These are phyloP conservation scores for Mustelus asterias DNA, from an alignment of 2,113 vertebrate genomes.

Conservation along the genomic window DNA sequence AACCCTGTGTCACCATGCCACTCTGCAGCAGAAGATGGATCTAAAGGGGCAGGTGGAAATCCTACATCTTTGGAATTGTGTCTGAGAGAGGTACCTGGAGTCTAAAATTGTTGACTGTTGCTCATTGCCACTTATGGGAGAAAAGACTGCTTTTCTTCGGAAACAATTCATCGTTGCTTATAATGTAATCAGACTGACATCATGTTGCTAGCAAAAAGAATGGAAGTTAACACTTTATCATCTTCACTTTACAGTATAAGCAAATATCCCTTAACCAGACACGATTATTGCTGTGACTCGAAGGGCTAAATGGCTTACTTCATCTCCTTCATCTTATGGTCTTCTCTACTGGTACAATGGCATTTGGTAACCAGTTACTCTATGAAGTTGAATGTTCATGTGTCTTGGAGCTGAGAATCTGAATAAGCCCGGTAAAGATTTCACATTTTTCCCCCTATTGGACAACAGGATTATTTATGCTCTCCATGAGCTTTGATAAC, in stretches of 20 bases:
- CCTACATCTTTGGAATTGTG: background rate
- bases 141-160: background rate
- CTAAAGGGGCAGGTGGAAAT: background rate
- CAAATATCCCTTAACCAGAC: no score
- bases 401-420: background rate
- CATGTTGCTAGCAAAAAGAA: no score
- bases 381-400: no score
- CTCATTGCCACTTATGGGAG: background rate
- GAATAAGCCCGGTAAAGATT: background rate
- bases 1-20: no score
- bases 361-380: background rate
- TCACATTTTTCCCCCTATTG: background rate
- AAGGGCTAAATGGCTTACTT: no score
- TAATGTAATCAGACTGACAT: background rate
- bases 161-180: background rate
- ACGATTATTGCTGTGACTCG: no score
- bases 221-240: no score
- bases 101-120: background rate
- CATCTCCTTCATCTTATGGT: no score
- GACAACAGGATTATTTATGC: background rate
- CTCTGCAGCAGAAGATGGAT: background rate
- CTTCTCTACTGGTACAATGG: background rate
- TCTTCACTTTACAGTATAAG: no score
- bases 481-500: background rate
- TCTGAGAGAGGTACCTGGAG: background rate